These are phyloP conservation scores for Cranoglanis bouderius DNA, from an alignment of 2,113 vertebrate genomes.

Conservation along the genomic window DNA sequence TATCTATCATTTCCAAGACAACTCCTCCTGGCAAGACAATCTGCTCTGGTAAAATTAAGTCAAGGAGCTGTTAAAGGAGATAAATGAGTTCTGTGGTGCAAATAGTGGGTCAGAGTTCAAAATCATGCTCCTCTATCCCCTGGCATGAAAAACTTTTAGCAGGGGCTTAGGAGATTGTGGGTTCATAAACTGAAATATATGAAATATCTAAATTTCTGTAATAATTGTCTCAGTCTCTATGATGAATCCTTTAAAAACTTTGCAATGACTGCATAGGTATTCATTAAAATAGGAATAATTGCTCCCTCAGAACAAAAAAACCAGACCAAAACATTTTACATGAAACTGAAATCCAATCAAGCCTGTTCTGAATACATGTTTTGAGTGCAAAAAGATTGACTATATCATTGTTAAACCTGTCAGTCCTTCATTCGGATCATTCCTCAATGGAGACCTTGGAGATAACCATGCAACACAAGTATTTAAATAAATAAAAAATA, in stretches of 20 bases:
- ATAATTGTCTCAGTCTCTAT: background rate
- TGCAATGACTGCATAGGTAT: background rate
- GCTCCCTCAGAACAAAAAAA: background rate
- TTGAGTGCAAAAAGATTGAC: background rate
- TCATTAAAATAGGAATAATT: background rate
- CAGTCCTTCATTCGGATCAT: background rate
- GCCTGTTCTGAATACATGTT: background rate
- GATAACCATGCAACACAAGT: background rate
- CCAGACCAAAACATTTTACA: background rate
- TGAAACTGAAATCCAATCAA: background rate
- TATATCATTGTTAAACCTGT: background rate
- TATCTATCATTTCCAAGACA: background rate
- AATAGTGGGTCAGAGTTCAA: conserved; percentile 8
- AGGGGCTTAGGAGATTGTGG: background rate
- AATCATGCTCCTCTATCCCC: background rate
- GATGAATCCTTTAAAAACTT: background rate
- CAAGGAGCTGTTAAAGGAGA: background rate
- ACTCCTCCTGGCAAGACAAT: background rate
- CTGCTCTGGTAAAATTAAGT: background rate
- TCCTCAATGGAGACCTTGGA: background rate
- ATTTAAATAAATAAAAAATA: background rate
- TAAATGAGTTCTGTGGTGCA: background rate
- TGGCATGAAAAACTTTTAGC: background rate
- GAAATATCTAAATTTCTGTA: background rate
- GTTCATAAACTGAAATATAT: background rate